phyloP scores from a whole-genome alignment of 2,113 vertebrate species.

The Toxostoma redivivum region DNA sequence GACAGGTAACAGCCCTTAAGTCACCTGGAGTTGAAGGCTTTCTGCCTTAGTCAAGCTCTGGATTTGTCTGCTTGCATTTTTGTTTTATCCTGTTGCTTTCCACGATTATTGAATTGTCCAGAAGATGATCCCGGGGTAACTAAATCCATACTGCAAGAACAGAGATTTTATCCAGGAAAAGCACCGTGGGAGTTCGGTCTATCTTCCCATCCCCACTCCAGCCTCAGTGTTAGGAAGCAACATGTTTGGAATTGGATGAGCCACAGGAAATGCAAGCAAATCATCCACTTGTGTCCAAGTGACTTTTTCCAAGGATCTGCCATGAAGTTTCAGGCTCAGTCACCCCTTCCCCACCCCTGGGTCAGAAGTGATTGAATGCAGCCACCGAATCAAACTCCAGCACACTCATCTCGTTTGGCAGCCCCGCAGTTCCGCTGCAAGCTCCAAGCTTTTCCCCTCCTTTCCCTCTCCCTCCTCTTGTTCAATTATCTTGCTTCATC shows the following conservation, averaged over 20 bases:
- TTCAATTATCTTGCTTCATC: constrained; percentile 45
- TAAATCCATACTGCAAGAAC: background rate
- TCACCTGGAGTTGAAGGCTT: constrained; percentile 21
- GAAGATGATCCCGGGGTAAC: constrained; percentile 13
- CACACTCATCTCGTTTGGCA: constrained; percentile 13
- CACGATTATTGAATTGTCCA: background rate
- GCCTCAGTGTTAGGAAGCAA: background rate
- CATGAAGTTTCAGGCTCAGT: background rate
- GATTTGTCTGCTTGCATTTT: background rate
- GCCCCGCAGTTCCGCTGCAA: background rate
- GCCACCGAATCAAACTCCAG: background rate
- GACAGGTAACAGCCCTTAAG: background rate
- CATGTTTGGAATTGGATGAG: background rate
- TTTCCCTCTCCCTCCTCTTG: background rate
- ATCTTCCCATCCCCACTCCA: background rate
- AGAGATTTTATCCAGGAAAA: constrained; percentile 12
- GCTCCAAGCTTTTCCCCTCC: background rate
- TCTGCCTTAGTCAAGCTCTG: background rate
- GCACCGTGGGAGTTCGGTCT: fast-evolving
- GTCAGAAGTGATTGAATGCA: constrained; percentile 18
- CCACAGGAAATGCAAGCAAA: background rate
- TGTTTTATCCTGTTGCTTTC: background rate
- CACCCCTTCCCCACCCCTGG: background rate
- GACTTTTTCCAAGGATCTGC: constrained; percentile 1
- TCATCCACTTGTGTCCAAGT: background rate